Base-by-base conservation (phyloP, 2,113 vertebrate genomes). In the Sciurus niger region DNA sequence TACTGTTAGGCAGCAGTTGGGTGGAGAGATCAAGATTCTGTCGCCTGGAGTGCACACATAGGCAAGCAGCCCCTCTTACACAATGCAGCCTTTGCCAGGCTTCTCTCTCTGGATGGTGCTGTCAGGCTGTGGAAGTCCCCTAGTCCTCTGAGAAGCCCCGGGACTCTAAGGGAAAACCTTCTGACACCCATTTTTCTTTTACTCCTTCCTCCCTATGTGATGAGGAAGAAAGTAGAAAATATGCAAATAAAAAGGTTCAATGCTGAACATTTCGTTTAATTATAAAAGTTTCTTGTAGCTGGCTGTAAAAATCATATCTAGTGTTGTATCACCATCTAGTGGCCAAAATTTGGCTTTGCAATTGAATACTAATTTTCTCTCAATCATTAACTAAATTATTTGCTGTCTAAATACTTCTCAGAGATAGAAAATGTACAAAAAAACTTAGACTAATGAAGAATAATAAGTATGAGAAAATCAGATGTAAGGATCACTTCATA, bases 271-370 rank as follows among this genome's bases (percentile, higher is more conserved):
- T 74, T 89, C 24, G 25, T 43, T 84, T 85, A 85, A 48, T 77
- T 63, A 13, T 9, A 24, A 2, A 37, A 51, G 7, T 63, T 82
- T 78, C 83, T 70, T 70, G 20, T 3, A 68, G 13, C 6, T 13
- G 34, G 37, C 20, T 84, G 43, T 48, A 34, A 74, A 95, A 90
- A 79, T 30, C 48, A 85, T 85, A 82, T 17, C 20, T 63, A 79
- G 92, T 90, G 84, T 85, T 93, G 85, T 93, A 78, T 96, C 8
- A 46, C 94, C 97, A 96, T n/a, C 96, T 97, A 93, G 95, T 97
- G 97, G 83, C 30, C 43, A 53, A n/a, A 79, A 78, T 34, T 94
- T n/a, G 68, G 72, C 60, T 48, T 78, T 91, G 60, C 94, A 67
- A 34, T 22, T 63, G 73, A 78, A 90, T 74, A 28, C 73, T 63